Evolutionary conservation across 2,113 vertebrate genomes (phyloP), one percentile per base, ranked within the genome.

Genomic region (Siphamia tubifer): DNA sequence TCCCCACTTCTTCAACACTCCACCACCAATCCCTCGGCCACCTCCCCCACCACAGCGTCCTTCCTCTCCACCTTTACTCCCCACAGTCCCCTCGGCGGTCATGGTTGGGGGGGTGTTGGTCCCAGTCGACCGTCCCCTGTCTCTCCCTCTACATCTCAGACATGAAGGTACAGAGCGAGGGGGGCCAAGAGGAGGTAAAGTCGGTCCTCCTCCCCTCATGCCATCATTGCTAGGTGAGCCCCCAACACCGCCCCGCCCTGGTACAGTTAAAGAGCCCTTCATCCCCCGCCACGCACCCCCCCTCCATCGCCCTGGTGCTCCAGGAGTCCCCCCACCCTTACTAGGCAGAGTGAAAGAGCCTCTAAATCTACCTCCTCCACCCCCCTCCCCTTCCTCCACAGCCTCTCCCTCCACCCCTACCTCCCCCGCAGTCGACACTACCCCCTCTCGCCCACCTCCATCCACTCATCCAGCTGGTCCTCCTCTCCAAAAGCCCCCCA

Each of bases 201-300:
- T 61, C 23, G 25, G 39, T 20, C 84, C 86, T 27, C 83, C 69
- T 4, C 87, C 90, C 11, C 86, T 87, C 43, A 89, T 90, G 83
- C 55, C 58, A 8, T 91, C 88, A 0, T 60, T 88, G 57, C 75
- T 90, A 11, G 88, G 83, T 0, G 92, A 93, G n/a, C 87, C 87
- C 25, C 90, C 87, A 4, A 82, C 81, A 8, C 51, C 85, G 21
- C 94, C 92, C 54, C 94, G 90, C 34, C 89, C 90, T n/a, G 94
- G 95, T 85, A 92, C 94, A 1, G 77, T 96, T 45, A 95, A 96
- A 68, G 96, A 98, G 83, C 89, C 91, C 58, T 96, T 95, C 43
- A 25, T 69, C 4, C 83, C 91, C 39, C 93, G 90, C n/a, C 52
- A 93, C 3, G 83, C 86, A 3, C 86, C 87, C 44, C 83, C 93